phyloP scores from a whole-genome alignment of 2,888 invertebrate genomes.

The Meteorus colon region DNA sequence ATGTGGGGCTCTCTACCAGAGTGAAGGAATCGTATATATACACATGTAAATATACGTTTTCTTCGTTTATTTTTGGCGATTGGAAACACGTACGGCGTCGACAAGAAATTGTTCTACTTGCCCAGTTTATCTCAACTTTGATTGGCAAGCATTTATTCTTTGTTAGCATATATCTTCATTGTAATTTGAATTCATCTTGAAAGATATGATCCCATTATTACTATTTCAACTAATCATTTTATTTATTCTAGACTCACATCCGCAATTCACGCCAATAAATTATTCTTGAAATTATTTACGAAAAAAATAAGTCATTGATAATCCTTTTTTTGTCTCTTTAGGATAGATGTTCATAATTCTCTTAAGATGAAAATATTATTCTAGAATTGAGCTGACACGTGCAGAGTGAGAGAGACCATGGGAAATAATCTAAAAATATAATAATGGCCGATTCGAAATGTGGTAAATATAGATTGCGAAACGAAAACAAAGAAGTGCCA shows the following conservation, averaged over 20 bases:
- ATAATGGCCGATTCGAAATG: constrained; percentile 24
- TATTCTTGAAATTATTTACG: no score
- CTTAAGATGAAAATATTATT: constrained; percentile 29
- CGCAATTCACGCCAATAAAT: no score
- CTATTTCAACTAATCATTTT: neutral
- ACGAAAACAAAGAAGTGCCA: constrained; percentile 29
- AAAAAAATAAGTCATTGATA: neutral
- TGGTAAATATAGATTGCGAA: constrained; percentile 36
- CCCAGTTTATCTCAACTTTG: constrained; percentile 42
- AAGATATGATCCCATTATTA: constrained; percentile 3
- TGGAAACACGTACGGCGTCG: constrained; percentile 35
- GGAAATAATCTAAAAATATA: constrained; percentile 40
- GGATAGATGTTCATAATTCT: neutral
- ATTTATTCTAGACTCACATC: neutral
- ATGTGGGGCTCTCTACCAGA: constrained; percentile 7
- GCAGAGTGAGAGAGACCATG: constrained; percentile 30
- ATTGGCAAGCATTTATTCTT: constrained; percentile 46
- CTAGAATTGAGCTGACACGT: constrained; percentile 39
- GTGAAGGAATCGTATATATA: neutral
- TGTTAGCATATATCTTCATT: constrained; percentile 24
- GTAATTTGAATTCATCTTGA: constrained; percentile 6
- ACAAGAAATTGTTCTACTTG: constrained; percentile 46
- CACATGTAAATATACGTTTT: neutral
- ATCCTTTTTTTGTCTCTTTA: neutral
- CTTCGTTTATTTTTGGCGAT: constrained; percentile 48